Evolutionary conservation across 2,113 vertebrate species (phyloP).

Genomic region (Ramphastos sulfuratus): DNA sequence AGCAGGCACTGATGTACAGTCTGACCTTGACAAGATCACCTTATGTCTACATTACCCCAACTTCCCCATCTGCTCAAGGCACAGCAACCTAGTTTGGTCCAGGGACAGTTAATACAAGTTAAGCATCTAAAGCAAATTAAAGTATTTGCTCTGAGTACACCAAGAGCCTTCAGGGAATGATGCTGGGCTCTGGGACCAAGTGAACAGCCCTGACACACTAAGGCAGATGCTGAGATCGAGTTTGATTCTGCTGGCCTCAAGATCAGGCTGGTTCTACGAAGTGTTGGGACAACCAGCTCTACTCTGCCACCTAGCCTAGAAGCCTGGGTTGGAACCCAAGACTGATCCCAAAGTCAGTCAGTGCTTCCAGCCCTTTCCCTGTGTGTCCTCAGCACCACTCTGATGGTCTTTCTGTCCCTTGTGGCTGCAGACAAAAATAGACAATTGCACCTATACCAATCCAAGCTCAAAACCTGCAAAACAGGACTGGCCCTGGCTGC

Average conservation of each 20-base stretch:
- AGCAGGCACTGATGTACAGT: rapidly evolving
- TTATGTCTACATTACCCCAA: rapidly evolving
- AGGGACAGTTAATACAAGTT: neutral
- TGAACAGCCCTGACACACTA: rapidly evolving
- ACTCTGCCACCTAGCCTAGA: rapidly evolving
- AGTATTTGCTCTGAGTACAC: rapidly evolving
- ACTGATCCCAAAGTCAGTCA: neutral
- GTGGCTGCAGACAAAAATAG: neutral
- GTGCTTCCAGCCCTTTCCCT: neutral
- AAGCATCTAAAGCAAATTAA: neutral
- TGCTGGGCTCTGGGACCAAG: neutral
- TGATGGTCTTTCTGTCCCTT: neutral
- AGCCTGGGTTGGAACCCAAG: rapidly evolving
- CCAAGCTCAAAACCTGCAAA: neutral
- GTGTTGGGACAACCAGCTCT: neutral
- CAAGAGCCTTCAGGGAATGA: neutral
- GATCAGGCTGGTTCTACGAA: rapidly evolving
- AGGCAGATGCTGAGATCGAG: neutral
- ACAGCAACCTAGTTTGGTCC: rapidly evolving
- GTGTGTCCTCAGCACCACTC: neutral
- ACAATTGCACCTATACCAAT: neutral
- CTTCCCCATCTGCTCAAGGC: rapidly evolving
- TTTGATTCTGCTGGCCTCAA: rapidly evolving
- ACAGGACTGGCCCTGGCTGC: rapidly evolving
- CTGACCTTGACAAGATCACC: neutral